These are phyloP conservation scores for Panthera tigris DNA, from an alignment of 2,113 vertebrate species.

Conservation along the genomic window DNA sequence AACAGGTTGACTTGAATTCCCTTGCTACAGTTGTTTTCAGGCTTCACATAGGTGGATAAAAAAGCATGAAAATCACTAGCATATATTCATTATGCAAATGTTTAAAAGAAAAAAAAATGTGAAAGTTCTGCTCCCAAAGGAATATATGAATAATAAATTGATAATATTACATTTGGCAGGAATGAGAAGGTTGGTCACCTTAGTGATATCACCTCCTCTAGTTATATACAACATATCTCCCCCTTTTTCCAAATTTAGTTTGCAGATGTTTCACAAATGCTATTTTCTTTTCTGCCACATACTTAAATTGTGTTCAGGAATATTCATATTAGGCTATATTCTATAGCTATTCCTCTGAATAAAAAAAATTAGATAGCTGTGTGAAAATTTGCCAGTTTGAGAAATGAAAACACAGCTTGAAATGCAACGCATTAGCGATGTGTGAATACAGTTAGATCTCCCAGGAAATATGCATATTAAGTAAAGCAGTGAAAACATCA, in stretches of 20 bases:
- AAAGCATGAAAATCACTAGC: not conserved
- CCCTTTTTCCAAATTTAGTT: not conserved
- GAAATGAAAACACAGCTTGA: slow-evolving; percentile 53
- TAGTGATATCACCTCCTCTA: not conserved
- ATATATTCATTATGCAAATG: slow-evolving; percentile 30
- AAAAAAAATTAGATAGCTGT: not conserved
- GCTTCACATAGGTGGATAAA: not conserved
- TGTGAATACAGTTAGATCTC: slow-evolving; percentile 39
- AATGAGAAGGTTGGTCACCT: not conserved
- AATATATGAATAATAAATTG: slow-evolving; percentile 28
- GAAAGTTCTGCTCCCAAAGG: not conserved
- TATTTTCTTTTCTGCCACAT: not conserved
- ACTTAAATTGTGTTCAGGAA: not conserved
- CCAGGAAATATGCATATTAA: slow-evolving; percentile 3
- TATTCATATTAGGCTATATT: not conserved
- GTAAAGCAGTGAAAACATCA: not conserved
- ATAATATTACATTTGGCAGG: not conserved
- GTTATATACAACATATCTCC: accelerated
- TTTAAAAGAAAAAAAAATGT: not conserved
- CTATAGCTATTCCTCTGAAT: not conserved
- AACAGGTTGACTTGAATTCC: slow-evolving; percentile 48
- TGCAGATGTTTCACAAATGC: not conserved
- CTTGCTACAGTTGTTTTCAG: not conserved
- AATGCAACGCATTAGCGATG: slow-evolving; percentile 2
- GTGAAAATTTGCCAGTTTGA: not conserved